Conservation (phyloP, 2,888 invertebrate species). For the Himalopsyche kuldschensis region DNA sequence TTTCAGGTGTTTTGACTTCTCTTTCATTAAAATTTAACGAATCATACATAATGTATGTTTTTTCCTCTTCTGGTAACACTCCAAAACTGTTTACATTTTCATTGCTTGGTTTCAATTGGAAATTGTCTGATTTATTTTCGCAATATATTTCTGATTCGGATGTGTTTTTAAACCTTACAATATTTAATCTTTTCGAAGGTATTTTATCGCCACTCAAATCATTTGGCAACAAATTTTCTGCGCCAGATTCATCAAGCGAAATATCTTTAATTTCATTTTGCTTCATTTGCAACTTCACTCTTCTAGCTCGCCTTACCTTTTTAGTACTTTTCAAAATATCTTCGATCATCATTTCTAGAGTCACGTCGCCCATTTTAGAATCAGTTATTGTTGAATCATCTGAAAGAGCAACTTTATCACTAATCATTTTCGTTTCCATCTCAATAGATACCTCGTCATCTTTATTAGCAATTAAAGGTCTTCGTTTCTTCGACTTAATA, state of each 20-base stretch:
- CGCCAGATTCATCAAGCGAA: background rate
- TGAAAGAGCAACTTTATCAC: constrained; percentile 43
- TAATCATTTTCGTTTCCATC: constrained; percentile 57
- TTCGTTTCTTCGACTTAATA: constrained; percentile 58
- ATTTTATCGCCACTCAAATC: background rate
- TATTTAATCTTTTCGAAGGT: constrained; percentile 41
- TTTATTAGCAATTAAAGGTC: constrained; percentile 50
- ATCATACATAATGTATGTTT: constrained; percentile 53
- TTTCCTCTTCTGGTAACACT: constrained; percentile 36
- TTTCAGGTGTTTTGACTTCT: constrained; percentile 56
- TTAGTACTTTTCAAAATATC: constrained; percentile 64
- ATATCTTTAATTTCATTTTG: background rate
- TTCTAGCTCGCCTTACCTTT: constrained; percentile 47
- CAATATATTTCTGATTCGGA: constrained; percentile 33
- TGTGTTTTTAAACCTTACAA: constrained; percentile 27
- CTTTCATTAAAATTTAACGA: constrained; percentile 57
- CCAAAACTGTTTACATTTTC: background rate
- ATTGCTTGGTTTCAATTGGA: background rate
- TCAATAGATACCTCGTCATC: constrained; percentile 56
- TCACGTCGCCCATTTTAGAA: constrained; percentile 58
- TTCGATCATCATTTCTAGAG: constrained; percentile 64
- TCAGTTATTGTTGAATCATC: constrained; percentile 56
- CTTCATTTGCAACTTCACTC: constrained; percentile 24
- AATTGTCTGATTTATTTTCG: constrained; percentile 46
- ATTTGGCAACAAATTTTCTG: background rate